Base-by-base conservation (phyloP, 2,888 invertebrate genomes). In the Peribatodes rhomboidaria region DNA sequence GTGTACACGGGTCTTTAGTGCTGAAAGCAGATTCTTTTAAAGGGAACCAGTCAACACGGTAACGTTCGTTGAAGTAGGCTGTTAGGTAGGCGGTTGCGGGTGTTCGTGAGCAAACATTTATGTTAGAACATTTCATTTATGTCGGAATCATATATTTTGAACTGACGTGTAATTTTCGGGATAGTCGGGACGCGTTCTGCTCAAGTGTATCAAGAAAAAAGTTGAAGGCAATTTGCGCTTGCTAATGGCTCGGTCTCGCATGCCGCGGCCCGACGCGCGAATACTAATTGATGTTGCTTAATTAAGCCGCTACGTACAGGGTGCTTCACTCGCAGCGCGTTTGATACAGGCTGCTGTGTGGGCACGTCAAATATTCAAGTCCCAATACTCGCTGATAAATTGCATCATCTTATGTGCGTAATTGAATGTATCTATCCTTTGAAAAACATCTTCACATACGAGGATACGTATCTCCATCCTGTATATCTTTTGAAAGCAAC, bases 211-310 rank as follows among this genome's bases (percentile, higher is more conserved):
- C 33, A 57, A 58, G 49, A 31, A 50, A 61, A 65, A 61, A 61
- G 44, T 47, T 65, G 50, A 54, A 16, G 41, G 47, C 54, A 64
- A 69, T 67, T 61, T 55, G 11, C 11, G 37, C 2, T 16, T 2
- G 33, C 49, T 57, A 33, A 37, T 54, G 46, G 49, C 31, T 27
- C 54, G 59, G 16, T 63, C 63, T 55, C 52, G 66, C 61, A 49
- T 55, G 47, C 39, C 46, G 55, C 58, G 61, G 53, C 41, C 64
- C 66, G 33, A 11, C 35, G 46, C 44, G 22, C 42, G 59, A 18
- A 20, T 61, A 44, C 60, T 42, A 55, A 61, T 64, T 66, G 61
- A 69, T 67, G 66, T 33, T 44, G 57, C 57, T 59, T 65, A 49
- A 65, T 66, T 58, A 66, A 50, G 61, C 60, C 39, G 47, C 54